Evolutionary conservation across 1,140 invertebrate species (phyloP).

Genomic region (Tetragnatha versicolor): DNA sequence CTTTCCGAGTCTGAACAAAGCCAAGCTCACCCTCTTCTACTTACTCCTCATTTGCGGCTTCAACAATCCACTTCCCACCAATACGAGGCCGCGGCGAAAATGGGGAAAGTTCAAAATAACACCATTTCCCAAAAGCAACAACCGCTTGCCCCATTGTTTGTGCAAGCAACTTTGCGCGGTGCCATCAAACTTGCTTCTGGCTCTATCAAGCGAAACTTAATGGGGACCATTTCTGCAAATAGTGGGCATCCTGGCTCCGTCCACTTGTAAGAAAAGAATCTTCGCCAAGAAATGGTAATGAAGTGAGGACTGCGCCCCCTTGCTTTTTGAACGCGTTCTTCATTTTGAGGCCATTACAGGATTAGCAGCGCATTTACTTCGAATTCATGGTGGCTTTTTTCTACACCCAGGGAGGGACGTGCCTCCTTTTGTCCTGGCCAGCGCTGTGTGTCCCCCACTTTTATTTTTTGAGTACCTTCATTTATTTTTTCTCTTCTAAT

Average conservation of each 20-base stretch:
- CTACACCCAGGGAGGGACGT: slow-evolving; percentile 13
- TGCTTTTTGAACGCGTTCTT: slow-evolving; percentile 33
- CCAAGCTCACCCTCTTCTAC: no score
- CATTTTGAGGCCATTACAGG: slow-evolving; percentile 54
- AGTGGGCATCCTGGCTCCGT: not conserved
- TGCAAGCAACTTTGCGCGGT: not conserved
- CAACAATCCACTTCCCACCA: no score
- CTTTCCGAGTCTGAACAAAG: no score
- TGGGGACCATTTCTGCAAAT: slow-evolving; percentile 12
- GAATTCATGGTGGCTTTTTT: not conserved
- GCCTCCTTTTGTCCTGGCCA: slow-evolving; percentile 36
- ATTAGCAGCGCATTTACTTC: slow-evolving; percentile 53
- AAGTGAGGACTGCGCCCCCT: slow-evolving; percentile 19
- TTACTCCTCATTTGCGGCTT: no score
- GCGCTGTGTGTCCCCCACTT: slow-evolving; percentile 2
- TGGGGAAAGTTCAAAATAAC: no score
- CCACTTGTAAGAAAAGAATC: no score
- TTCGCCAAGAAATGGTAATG: slow-evolving; percentile 14
- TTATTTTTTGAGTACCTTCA: slow-evolving; percentile 15
- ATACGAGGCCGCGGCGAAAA: no score
- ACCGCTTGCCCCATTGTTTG: slow-evolving; percentile 9
- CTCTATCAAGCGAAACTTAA: slow-evolving; percentile 16
- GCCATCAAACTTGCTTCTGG: not conserved
- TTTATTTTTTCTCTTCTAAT: slow-evolving; percentile 34
- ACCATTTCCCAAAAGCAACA: no score